These are phyloP conservation scores for Semibalanus balanoides DNA, from an alignment of 1,140 invertebrate species.

Conservation along the genomic window DNA sequence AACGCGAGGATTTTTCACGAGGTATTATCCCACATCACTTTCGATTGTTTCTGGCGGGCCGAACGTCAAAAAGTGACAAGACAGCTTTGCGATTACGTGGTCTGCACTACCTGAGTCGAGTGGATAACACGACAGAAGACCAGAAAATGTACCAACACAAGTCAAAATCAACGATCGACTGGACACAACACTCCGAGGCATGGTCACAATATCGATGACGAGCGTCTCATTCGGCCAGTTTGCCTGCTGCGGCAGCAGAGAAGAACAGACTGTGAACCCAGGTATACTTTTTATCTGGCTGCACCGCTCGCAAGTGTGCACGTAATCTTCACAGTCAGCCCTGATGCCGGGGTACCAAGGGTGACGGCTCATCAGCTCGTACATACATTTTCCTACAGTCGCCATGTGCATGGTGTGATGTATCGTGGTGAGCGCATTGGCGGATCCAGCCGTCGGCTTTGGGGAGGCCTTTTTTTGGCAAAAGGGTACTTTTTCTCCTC, in stretches of 20 bases:
- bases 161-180: not conserved
- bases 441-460: no score
- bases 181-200: not conserved
- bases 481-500: no score
- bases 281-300: not conserved
- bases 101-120: not conserved
- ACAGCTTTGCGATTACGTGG: not conserved
- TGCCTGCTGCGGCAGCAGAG: not conserved
- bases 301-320: not conserved
- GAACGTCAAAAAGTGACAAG: not conserved
- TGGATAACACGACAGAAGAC: not conserved
- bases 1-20: not conserved
- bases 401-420: not conserved
- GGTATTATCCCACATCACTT: not conserved
- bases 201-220: not conserved
- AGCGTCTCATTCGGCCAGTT: not conserved
- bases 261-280: not conserved
- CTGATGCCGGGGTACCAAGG: not conserved
- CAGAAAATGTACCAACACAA: not conserved
- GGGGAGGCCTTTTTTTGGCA: no score
- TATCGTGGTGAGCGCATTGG: not conserved
- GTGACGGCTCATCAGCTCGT: not conserved
- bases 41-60: not conserved
- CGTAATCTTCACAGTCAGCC: not conserved
- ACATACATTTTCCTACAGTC: not conserved